Conservation (phyloP, 2,113 vertebrate genomes). For the Bos javanicus region DNA sequence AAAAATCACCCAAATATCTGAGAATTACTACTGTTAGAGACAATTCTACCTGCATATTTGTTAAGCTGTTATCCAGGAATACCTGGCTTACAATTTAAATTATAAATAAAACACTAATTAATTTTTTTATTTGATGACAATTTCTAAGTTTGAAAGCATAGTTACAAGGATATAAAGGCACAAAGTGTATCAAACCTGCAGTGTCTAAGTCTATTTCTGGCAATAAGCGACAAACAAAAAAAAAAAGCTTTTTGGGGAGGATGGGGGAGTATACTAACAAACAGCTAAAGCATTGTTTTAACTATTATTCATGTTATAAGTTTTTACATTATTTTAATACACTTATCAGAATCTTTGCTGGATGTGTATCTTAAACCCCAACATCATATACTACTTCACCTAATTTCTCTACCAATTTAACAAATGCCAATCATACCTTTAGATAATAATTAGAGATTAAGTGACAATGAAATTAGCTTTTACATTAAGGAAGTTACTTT, state of each 20-base stretch:
- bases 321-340: not conserved
- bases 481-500: not conserved
- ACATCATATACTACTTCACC: not conserved
- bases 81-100: not conserved
- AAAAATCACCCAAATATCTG: not conserved
- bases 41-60: not conserved
- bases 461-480: not conserved
- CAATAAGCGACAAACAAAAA: not conserved
- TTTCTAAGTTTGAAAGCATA: not conserved
- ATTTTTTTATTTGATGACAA: not conserved
- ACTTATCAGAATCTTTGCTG: not conserved
- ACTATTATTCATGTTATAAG: not conserved
- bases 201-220: not conserved
- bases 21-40: not conserved
- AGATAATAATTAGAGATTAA: not conserved
- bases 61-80: not conserved
- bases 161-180: not conserved
- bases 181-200: not conserved
- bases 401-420: slow-evolving; percentile 1
- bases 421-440: not conserved
- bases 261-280: not conserved
- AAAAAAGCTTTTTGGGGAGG: not conserved
- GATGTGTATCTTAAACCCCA: not conserved
- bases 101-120: not conserved
- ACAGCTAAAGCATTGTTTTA: not conserved